Evolutionary conservation across 2,888 invertebrate genomes (phyloP).

Genomic region (Gymnoscelis rufifasciata): DNA sequence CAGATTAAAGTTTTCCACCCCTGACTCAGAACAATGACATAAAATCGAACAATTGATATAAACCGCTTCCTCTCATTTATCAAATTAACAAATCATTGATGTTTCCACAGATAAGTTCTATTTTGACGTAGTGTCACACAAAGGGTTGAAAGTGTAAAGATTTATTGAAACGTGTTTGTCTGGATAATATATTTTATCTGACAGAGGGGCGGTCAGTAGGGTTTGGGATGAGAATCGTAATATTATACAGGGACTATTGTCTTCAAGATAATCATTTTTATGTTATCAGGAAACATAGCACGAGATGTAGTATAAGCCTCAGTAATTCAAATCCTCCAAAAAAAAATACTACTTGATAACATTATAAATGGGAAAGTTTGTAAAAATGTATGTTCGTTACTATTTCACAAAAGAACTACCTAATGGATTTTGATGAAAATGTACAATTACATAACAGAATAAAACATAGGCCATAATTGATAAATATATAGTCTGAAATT

Average conservation of each 20-base stretch:
- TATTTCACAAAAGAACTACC: no score
- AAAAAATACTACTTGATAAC: no score
- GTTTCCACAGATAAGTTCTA: slow-evolving; percentile 44
- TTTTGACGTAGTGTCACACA: slow-evolving; percentile 45
- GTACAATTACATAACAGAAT: no score
- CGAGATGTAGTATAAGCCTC: no score
- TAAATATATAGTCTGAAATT: no score
- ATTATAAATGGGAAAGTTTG: no score
- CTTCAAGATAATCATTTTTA: background rate
- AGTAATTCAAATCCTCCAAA: no score
- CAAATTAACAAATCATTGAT: slow-evolving; percentile 53
- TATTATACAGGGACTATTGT: background rate
- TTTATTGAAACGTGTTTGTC: slow-evolving; percentile 46
- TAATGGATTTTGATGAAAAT: no score
- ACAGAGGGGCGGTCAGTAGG: slow-evolving; percentile 38
- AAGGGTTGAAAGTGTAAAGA: slow-evolving; percentile 37
- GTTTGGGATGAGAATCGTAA: slow-evolving; percentile 4
- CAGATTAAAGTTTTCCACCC: no score
- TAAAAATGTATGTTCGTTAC: no score
- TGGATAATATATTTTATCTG: slow-evolving; percentile 49
- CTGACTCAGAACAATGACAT: slow-evolving; percentile 30
- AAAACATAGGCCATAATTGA: no score
- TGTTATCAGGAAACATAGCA: no score
- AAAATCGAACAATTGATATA: slow-evolving; percentile 55
- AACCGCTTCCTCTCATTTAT: slow-evolving; percentile 50